Base-by-base conservation (phyloP, 2,888 invertebrate genomes). In the Liodrosophila aerea region DNA sequence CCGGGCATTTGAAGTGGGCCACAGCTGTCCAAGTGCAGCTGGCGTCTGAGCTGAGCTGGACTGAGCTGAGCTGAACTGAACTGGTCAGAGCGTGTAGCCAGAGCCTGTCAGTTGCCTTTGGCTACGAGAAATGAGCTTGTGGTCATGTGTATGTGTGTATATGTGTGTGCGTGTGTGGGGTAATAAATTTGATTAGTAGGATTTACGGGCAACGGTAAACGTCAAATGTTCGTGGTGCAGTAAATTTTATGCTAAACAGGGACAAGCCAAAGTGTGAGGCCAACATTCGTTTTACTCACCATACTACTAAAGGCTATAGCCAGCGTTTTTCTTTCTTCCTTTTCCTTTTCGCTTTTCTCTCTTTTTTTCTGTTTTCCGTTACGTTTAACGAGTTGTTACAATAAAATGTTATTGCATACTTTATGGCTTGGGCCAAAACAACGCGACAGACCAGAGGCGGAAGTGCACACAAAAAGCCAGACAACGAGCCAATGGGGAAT, bases 181-280 rank as follows among this genome's bases (percentile, higher is more conserved):
- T 75, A 85, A 82, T 82, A 82, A 82, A 82, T 82, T 85, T 82
- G 85, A 82, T 85, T 82, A 82, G 86, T 66, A 61, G 75, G 76
- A 82, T 85, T 82, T 83, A 85, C 81, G 77, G 72, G 66, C 74
- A 54, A 80, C 70, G 65, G 70, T 73, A 63, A 76, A 70, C 80
- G 83, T 69, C 83, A 82, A 85, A 82, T 73, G 83, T 62, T 82
- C 67, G 83, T 67, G 76, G 76, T 73, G 85, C 70, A 78, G 80
- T 80, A 85, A 78, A 80, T 82, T 80, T 82, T 80, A 85, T 85
- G 80, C 83, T 77, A 84, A 80, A 67, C 63, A 77, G 75, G 37
- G 49, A 53, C 43, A 51, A 59, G 34, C 33, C 16, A 15, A 40
- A 31, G 34, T 12, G 47, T 11, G 30, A 4, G 11, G 11, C 5